A percentile compares a stretch with the other conserved stretches of the same genome.
phyloP scores from a whole-genome alignment of 2,113 vertebrate species.

The Cynopterus brachyotis region DNA sequence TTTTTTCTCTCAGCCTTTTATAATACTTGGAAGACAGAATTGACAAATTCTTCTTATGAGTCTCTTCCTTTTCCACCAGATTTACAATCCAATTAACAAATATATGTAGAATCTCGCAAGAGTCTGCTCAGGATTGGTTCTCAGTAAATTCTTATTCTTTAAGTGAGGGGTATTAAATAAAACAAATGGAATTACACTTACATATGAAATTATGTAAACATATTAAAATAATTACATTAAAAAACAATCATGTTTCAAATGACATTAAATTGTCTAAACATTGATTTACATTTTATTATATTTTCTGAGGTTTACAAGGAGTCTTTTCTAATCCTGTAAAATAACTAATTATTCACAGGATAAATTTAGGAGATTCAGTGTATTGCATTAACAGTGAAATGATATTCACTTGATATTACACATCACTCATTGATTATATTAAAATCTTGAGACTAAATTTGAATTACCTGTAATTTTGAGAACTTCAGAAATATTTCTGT shows the following conservation, averaged over 20 bases:
- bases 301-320: neutral
- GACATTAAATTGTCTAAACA: neutral
- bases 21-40: neutral
- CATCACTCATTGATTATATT: constrained; percentile 22
- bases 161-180: constrained; percentile 1
- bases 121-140: neutral
- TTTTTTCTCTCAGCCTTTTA: neutral
- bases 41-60: neutral
- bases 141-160: neutral
- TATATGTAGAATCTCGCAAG: neutral
- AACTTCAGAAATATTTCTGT: constrained; percentile 61
- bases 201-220: constrained; percentile 27
- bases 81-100: neutral
- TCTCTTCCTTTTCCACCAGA: neutral
- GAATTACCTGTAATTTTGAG: constrained; percentile 62
- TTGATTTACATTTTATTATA: neutral
- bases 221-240: constrained; percentile 19
- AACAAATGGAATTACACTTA: constrained; percentile 3
- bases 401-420: neutral
- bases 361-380: neutral
- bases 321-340: neutral
- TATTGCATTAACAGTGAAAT: constrained; percentile 35
- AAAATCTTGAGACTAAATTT: constrained; percentile 60
- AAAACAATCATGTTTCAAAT: constrained; percentile 39
- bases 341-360: constrained; percentile 38